phyloP scores from a whole-genome alignment of 2,113 vertebrate genomes.

The Ceyx margarethae region DNA sequence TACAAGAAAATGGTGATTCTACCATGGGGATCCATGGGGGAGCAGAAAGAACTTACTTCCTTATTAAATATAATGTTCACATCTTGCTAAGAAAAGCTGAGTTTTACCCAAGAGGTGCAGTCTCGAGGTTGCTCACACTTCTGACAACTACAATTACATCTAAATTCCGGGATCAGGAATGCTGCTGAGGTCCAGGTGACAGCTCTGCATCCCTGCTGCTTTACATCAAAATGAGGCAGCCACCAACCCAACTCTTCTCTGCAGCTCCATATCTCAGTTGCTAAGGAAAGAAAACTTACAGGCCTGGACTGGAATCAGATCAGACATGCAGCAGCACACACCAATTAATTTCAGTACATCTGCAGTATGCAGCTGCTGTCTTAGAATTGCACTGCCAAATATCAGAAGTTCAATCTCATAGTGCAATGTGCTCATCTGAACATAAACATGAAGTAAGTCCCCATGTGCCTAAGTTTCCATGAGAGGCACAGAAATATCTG shows the following conservation, averaged over 20 bases:
- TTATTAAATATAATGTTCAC: not conserved
- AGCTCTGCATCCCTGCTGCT: not conserved
- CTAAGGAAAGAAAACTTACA: not conserved
- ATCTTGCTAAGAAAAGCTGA: conserved; percentile 8
- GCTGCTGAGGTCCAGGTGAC: not conserved
- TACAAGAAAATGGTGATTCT: not conserved
- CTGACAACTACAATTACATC: not conserved
- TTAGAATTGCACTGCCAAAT: fast-evolving
- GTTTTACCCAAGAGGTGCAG: not conserved
- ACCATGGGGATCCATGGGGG: not conserved
- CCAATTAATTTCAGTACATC: not conserved
- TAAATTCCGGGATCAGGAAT: not conserved
- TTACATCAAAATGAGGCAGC: not conserved
- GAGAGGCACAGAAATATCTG: not conserved
- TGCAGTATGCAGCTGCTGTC: not conserved
- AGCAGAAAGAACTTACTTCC: not conserved
- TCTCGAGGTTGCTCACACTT: not conserved
- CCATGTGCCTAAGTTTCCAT: fast-evolving
- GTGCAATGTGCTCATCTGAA: not conserved
- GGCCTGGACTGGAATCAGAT: not conserved
- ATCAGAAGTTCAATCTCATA: not conserved
- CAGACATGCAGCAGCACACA: not conserved
- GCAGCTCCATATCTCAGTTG: not conserved
- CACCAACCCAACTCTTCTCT: not conserved
- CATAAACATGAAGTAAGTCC: not conserved